These are phyloP conservation scores for Ictalurus furcatus DNA, from an alignment of 2,113 vertebrate species.

Conservation along the genomic window DNA sequence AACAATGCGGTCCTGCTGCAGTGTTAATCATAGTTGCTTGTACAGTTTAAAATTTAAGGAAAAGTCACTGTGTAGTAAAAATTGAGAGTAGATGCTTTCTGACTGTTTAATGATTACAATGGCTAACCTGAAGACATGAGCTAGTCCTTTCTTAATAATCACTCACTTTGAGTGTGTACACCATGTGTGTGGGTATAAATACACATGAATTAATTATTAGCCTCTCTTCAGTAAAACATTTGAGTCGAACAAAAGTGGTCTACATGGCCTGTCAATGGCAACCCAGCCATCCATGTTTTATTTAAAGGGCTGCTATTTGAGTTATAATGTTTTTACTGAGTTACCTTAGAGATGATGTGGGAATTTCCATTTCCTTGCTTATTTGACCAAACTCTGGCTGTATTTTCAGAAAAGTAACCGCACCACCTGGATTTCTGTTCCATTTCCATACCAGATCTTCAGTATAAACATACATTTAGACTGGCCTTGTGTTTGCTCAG, in stretches of 20 bases:
- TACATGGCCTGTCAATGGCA: neutral
- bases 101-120: neutral
- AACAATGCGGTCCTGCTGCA: neutral
- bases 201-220: neutral
- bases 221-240: neutral
- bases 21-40: neutral
- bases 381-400: constrained; percentile 29
- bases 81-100: neutral
- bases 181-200: neutral
- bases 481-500: constrained; percentile 51
- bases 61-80: neutral
- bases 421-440: constrained; percentile 17
- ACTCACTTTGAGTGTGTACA: neutral
- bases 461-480: constrained; percentile 37
- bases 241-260: neutral
- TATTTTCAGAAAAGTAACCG: constrained; percentile 41
- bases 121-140: neutral
- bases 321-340: constrained; percentile 22
- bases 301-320: constrained; percentile 17
- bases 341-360: constrained; percentile 22
- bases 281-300: constrained; percentile 7
- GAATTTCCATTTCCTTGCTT: constrained; percentile 25
- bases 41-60: neutral
- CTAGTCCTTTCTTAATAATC: neutral
- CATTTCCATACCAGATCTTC: constrained; percentile 32